phyloP scores from a whole-genome alignment of 2,888 invertebrate species.

The Drosophila hamatofila region DNA sequence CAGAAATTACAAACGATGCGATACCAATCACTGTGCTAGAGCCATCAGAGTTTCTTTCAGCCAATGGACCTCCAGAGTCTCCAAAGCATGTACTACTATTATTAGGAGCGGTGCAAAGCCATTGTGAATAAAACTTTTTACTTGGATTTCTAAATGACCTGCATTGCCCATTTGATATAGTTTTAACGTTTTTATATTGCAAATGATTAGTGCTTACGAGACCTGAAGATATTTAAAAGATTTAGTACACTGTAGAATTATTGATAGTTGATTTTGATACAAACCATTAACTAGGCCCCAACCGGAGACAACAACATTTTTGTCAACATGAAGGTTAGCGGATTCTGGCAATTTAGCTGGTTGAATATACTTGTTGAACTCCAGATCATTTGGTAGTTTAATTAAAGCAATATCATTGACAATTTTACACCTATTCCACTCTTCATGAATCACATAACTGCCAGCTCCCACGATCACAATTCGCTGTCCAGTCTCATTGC shows the following conservation, averaged over 20 bases:
- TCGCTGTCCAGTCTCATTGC: too few species aligned
- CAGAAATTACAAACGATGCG: too few species aligned
- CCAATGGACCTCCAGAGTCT: slow-evolving; percentile 29
- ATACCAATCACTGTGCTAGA: slow-evolving; percentile 18
- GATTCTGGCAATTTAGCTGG: background rate
- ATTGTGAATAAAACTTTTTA: background rate
- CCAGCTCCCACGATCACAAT: background rate
- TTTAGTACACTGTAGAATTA: background rate
- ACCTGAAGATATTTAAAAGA: background rate
- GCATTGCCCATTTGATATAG: background rate
- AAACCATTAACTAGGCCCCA: background rate
- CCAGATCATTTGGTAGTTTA: background rate
- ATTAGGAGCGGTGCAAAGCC: background rate
- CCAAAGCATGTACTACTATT: background rate
- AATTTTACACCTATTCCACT: background rate
- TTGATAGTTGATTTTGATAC: background rate
- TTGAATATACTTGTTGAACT: background rate
- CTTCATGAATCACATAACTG: background rate
- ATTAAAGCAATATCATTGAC: background rate
- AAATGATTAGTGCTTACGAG: too few species aligned
- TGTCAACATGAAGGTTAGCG: background rate
- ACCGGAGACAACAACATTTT: background rate
- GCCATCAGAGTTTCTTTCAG: background rate
- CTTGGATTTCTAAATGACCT: too few species aligned
- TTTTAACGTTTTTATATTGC: background rate